Evolutionary conservation across 2,113 vertebrate species (phyloP).

Genomic region (Syngnathus scovelli): DNA sequence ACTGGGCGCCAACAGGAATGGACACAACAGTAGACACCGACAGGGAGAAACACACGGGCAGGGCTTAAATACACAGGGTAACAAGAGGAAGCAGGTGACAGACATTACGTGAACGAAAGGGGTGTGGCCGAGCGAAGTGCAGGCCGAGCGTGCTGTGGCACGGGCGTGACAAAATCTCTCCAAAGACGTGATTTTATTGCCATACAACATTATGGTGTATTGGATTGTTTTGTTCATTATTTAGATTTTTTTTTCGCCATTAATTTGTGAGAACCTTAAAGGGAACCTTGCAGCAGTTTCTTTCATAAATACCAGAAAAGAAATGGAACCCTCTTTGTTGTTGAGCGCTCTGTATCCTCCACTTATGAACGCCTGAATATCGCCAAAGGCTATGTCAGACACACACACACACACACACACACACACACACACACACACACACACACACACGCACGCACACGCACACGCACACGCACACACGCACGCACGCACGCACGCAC

Average conservation of each 20-base stretch:
- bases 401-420: conserved; percentile 7
- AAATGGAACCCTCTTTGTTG: conserved; percentile 74
- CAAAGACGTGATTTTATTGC: neutral
- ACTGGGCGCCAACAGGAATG: too few species aligned
- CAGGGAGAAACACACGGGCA: too few species aligned
- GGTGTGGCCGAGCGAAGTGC: too few species aligned
- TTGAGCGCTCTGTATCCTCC: conserved; percentile 68
- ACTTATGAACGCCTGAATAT: conserved; percentile 71
- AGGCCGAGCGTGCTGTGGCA: too few species aligned
- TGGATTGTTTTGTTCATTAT: neutral
- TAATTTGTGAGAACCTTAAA: too few species aligned
- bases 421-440: neutral
- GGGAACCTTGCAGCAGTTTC: neutral
- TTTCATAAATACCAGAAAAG: conserved; percentile 52
- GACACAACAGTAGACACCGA: too few species aligned
- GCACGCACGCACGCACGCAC: neutral
- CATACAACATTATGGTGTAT: neutral
- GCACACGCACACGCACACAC: too few species aligned
- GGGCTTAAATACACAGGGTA: too few species aligned
- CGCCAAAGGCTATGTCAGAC: conserved; percentile 57
- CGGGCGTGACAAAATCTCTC: too few species aligned
- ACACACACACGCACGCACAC: conserved; percentile 12
- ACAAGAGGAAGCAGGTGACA: too few species aligned
- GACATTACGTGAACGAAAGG: too few species aligned
- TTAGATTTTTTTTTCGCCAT: neutral